These are phyloP conservation scores for Hyla sarda DNA, from an alignment of 2,113 vertebrate species.

Conservation along the genomic window DNA sequence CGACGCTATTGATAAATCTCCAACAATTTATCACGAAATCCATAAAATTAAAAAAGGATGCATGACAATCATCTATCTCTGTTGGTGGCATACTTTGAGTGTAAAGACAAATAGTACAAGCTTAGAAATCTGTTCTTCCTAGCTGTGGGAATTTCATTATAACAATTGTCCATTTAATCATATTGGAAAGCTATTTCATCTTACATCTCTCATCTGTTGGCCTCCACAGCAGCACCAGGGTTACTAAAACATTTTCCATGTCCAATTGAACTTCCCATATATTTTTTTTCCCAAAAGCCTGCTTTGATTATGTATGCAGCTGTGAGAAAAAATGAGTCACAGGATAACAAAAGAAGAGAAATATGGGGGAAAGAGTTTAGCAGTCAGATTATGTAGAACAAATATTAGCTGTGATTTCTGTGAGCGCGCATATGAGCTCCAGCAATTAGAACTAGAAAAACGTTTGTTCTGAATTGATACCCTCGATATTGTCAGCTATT, in stretches of 20 bases:
- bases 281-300: slow-evolving; percentile 31
- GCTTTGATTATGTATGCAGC: slow-evolving; percentile 44
- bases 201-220: slow-evolving; percentile 10
- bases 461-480: neutral
- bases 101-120: neutral
- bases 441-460: neutral
- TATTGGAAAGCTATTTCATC: slow-evolving; percentile 17
- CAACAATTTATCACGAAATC: neutral
- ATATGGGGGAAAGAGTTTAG: slow-evolving; percentile 30
- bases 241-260: slow-evolving; percentile 53
- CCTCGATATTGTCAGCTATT: neutral
- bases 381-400: neutral
- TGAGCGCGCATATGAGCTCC: neutral
- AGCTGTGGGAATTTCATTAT: slow-evolving; percentile 12
- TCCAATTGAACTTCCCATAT: slow-evolving; percentile 46
- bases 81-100: neutral
- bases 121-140: neutral
- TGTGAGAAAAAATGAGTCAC: slow-evolving; percentile 51
- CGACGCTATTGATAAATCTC: neutral
- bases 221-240: slow-evolving; percentile 31
- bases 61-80: neutral
- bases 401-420: slow-evolving; percentile 10
- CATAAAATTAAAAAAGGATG: neutral
- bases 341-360: slow-evolving; percentile 29
- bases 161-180: slow-evolving; percentile 47